Evolutionary conservation across 2,888 invertebrate genomes (phyloP).

Genomic region (Diaperis boleti): DNA sequence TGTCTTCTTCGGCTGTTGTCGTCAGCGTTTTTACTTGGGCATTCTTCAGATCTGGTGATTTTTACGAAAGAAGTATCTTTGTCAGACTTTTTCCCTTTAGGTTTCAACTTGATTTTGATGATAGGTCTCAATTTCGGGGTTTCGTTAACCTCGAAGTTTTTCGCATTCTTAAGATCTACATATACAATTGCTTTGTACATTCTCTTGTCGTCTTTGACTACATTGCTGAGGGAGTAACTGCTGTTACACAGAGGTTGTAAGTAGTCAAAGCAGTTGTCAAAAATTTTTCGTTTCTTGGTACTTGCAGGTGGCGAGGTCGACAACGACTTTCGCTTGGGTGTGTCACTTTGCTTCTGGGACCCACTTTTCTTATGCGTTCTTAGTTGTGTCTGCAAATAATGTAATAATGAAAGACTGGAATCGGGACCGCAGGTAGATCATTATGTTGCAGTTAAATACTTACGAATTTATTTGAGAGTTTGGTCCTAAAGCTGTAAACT

Average conservation of each 20-base stretch:
- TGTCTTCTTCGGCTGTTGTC: constrained; percentile 4
- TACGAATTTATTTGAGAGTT: constrained; percentile 27
- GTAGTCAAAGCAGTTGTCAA: constrained; percentile 28
- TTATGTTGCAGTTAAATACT: too few relatives aligned
- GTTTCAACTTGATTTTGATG: constrained; percentile 32
- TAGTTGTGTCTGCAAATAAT: constrained; percentile 15
- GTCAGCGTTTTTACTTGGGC: background rate
- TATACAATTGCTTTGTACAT: constrained; percentile 24
- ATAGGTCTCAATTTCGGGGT: constrained; percentile 27
- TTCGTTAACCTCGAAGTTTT: constrained; percentile 10
- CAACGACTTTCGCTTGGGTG: constrained; percentile 25
- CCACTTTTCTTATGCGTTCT: background rate
- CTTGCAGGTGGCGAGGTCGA: constrained; percentile 19
- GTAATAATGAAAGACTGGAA: too few relatives aligned
- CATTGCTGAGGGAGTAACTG: constrained; percentile 4
- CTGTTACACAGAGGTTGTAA: constrained; percentile 26
- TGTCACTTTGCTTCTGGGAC: constrained; percentile 21
- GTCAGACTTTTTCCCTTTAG: constrained; percentile 2
- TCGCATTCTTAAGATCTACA: constrained; percentile 21
- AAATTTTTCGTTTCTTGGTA: constrained; percentile 28
- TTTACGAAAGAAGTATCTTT: too few relatives aligned
- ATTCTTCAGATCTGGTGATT: constrained; percentile 6
- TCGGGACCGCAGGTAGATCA: too few relatives aligned
- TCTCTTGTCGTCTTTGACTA: constrained; percentile 9
- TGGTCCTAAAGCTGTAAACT: constrained; percentile 19